Base-by-base conservation (phyloP, 2,797 vertebrate genomes). In the Lacerta agilis region DNA sequence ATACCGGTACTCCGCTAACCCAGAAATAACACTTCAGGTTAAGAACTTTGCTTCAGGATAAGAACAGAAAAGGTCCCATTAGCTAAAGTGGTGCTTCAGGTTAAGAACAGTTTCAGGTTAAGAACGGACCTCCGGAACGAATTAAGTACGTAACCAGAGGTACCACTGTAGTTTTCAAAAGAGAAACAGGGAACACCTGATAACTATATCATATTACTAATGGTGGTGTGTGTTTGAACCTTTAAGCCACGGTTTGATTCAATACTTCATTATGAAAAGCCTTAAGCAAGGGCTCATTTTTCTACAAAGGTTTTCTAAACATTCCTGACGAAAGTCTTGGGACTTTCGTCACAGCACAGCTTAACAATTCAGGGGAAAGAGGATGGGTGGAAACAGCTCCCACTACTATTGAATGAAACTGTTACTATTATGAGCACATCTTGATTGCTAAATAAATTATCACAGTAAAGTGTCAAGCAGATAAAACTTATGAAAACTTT, bases 121-220 rank as follows among this genome's bases (percentile, higher is more conserved):
- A 33, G 33, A 33, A 33, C 33, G 33, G 33, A 33, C 33, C 33
- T 33, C 33, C 33, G 33, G 33, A 33, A 33, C 1, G 33, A 33
- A 33, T 33, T 33, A 33, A 33, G 33, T 33, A 33, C 33, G 33
- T 33, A 33, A 33, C 33, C 33, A 33, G 33, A 33, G 33, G 33
- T 33, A 33, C 33, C 33, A 33, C 33, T 33, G 33, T 33, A 73
- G 91, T 38, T 8, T 90, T 72, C 15, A 33, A 72, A 72, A 72
- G 33, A 72, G 71, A 36, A 72, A 36, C 33, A 89, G 86, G 10
- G 17, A n/a, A 90, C 84, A 49, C 61, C 83, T 83, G 43, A 41
- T 8, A 90, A 38, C 36, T n/a, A 73, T 79, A 78, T 72, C 72
- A 6, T 80, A 49, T 93, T 83, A 67, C 9, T 86, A 18, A 29